A percentile compares a stretch with the other conserved stretches of the same genome.
Evolutionary conservation across 2,113 vertebrate species (phyloP).

Genomic region (Colius striatus): DNA sequence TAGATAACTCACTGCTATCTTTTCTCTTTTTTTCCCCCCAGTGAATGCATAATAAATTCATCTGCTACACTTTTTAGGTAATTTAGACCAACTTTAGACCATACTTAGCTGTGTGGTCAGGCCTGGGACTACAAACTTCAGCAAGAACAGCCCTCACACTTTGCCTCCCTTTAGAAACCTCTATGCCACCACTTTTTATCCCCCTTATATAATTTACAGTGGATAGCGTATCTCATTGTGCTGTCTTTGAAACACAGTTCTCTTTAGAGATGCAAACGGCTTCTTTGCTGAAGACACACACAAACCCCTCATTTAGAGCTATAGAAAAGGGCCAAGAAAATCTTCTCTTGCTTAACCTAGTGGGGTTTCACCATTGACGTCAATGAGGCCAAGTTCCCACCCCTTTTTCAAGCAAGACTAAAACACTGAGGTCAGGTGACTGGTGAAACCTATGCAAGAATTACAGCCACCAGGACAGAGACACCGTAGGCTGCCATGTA

Average conservation of each 20-base stretch:
- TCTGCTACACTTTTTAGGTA: not conserved
- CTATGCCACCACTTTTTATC: not conserved
- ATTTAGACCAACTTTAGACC: not conserved
- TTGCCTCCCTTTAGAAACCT: not conserved
- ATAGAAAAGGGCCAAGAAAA: not conserved
- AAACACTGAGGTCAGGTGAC: not conserved
- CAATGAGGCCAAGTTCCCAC: not conserved
- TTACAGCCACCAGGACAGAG: not conserved
- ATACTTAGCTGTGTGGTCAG: not conserved
- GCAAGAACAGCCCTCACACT: not conserved
- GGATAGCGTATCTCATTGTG: not conserved
- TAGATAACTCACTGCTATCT: not conserved
- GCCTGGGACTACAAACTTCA: not conserved
- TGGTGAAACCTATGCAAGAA: not conserved
- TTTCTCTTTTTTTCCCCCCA: not conserved
- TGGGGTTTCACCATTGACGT: not conserved
- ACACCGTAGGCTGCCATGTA: not conserved
- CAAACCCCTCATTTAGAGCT: not conserved
- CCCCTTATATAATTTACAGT: not conserved
- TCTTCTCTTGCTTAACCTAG: not conserved
- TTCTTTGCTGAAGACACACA: not conserved
- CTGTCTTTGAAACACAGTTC: not conserved
- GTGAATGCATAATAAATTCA: not conserved
- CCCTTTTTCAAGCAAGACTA: not conserved
- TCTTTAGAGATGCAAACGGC: not conserved